Evolutionary conservation across 2,797 vertebrate species (phyloP), one percentile per base, ranked within the genome.

Genomic region (Halcyon chelicuti): DNA sequence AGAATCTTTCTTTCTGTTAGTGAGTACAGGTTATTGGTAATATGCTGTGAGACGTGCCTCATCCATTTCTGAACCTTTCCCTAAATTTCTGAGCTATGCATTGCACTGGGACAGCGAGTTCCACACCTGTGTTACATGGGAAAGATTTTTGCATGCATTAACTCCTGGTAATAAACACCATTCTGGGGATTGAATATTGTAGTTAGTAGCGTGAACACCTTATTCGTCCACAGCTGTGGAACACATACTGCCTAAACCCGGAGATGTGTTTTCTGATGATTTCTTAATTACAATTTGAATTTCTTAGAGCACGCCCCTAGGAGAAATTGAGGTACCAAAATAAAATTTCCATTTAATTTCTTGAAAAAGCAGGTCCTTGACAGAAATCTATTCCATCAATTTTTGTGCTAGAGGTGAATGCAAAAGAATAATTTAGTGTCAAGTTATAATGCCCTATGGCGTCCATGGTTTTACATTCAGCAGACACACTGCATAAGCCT

Each of bases 321-420:
- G 63, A 86, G 40, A 66, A 90, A 76, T 10, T 49, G 31, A 90
- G 62, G 11, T 35, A 47, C 22, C 26, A 40, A 61, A 74, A 42
- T 55, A 76, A 83, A 60, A 71, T 77, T 87, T 94, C 14, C 3
- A 11, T 91, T 80, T 88, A 83, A 91, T 71, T 88, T 88, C 37
- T 22, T 63, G 54, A 72, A 91, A 67, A 9, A 65, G 15, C 74
- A 86, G 28, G 25, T 91, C 14, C 12, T 80, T 67, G 49, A 77
- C 54, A 86, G 17, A 88, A 84, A 68, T 42, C 2, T 54, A 11
- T 71, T 83, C 49, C 49, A 80, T 31, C 2, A 49, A 3, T 14
- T 70, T 86, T 70, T 77, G 8, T 85, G 20, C 35, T 78, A 60
- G 79, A 63, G 13, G 31, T 19, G 8, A 77, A 75, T 46, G 8